Conservation (phyloP, 2,797 vertebrate species). For the Catamblyrhynchus diadema region DNA sequence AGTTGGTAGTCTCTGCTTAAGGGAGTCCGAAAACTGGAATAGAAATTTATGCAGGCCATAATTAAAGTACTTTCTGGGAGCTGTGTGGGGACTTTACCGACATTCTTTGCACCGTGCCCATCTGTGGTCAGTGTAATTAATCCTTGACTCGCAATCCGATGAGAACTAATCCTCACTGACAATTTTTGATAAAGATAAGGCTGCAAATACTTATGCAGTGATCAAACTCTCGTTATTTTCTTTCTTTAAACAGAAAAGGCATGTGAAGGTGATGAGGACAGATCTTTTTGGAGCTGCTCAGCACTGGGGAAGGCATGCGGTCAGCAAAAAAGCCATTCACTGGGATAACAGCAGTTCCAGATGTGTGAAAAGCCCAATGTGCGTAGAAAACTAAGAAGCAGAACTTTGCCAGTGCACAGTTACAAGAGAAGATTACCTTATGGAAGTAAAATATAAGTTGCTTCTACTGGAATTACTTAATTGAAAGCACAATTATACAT, state of each 20-base stretch:
- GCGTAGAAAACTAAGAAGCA: background rate
- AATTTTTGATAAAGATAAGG: background rate
- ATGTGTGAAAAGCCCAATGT: background rate
- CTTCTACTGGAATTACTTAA: background rate
- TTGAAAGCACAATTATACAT: background rate
- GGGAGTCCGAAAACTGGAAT: conserved; percentile 32
- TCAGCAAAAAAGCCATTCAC: background rate
- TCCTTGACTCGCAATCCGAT: background rate
- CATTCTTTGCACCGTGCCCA: background rate
- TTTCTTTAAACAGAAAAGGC: background rate
- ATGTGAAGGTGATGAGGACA: background rate
- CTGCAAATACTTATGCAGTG: background rate
- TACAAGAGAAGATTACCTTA: background rate
- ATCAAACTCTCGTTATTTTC: background rate
- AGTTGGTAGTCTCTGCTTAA: conserved; percentile 40
- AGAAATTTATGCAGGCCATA: conserved; percentile 24
- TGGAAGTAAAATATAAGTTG: background rate
- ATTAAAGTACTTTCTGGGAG: conserved; percentile 31
- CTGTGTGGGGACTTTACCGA: background rate
- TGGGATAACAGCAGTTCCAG: background rate
- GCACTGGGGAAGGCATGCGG: rapidly evolving
- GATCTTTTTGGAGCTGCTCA: background rate
- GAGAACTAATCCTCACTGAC: background rate
- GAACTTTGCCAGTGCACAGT: background rate
- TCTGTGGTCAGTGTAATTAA: conserved; percentile 70